Conservation (phyloP, 92 coral and sea anemone species). For the Montipora capitata region DNA sequence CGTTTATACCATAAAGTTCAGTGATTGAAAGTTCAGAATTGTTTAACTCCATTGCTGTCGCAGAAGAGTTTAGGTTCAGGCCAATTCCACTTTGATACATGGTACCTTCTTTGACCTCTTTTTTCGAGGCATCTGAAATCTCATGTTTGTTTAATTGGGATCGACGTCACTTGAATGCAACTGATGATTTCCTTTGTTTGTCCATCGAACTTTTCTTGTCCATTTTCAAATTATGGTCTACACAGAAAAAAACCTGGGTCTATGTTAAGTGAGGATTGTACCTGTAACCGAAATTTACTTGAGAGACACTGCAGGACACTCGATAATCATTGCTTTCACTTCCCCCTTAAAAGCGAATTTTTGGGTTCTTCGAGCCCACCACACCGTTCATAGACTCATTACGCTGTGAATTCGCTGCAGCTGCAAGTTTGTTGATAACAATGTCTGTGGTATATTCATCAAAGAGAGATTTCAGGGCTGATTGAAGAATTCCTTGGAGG, state of each 20-base stretch:
- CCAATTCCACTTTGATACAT: conserved; percentile 44
- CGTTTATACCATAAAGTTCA: neutral
- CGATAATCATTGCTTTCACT: conserved; percentile 2
- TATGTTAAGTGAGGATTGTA: conserved; percentile 34
- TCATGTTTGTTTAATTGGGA: conserved; percentile 38
- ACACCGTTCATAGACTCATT: conserved; percentile 65
- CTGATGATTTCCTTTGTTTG: conserved; percentile 33
- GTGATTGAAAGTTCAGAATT: no score
- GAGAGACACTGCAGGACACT: neutral
- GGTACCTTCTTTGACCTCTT: conserved; percentile 66
- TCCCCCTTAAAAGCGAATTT: conserved; percentile 7
- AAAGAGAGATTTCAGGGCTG: conserved; percentile 19
- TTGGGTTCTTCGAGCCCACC: conserved; percentile 69
- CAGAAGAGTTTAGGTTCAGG: conserved; percentile 9
- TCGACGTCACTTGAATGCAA: conserved; percentile 37
- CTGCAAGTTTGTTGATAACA: conserved; percentile 66
- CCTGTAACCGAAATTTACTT: conserved; percentile 40
- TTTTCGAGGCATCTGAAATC: conserved; percentile 26
- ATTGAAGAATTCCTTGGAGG: conserved; percentile 51
- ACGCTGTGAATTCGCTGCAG: conserved; percentile 63
- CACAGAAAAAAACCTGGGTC: conserved; percentile 32
- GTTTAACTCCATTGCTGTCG: no score
- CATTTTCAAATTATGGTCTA: neutral
- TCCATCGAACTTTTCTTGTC: neutral
- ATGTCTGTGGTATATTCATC: conserved; percentile 56